phyloP scores from a whole-genome alignment of 2,113 vertebrate genomes.

The Cyphomyrus plagiostoma region DNA sequence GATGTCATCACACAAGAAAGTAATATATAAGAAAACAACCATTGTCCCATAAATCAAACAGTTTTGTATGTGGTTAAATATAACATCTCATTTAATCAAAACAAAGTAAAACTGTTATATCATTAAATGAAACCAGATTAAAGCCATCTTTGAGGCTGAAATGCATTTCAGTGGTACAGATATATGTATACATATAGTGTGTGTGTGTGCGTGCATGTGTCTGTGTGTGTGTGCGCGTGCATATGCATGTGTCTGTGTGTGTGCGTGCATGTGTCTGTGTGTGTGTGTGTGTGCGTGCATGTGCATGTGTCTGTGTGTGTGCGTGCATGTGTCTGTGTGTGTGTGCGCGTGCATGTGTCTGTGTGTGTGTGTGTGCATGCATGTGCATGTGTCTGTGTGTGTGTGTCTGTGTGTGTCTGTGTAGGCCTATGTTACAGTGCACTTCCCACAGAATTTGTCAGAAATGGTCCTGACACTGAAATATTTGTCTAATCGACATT shows the following conservation, averaged over 20 bases:
- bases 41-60: constrained; percentile 23
- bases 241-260: too few relatives aligned
- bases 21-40: constrained; percentile 30
- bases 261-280: too few relatives aligned
- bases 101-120: constrained; percentile 26
- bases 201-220: background rate
- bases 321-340: too few relatives aligned
- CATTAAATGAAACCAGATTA: constrained; percentile 29
- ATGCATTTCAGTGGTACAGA: background rate
- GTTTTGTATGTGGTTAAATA: constrained; percentile 19
- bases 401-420: background rate
- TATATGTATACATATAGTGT: constrained; percentile 1
- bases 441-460: background rate
- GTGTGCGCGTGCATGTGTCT: too few relatives aligned
- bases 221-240: too few relatives aligned
- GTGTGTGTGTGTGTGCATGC: too few relatives aligned
- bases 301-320: too few relatives aligned
- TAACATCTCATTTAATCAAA: constrained; percentile 26
- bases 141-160: constrained; percentile 19
- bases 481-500: background rate
- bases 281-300: too few relatives aligned
- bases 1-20: constrained; percentile 25
- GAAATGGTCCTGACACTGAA: background rate
- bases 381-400: too few relatives aligned
- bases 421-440: background rate